Percentiles rank a stretch among this genome's conserved stretches.
Evolutionary conservation across 2,888 invertebrate genomes (phyloP).

Genomic region (Apotomis turbidana): DNA sequence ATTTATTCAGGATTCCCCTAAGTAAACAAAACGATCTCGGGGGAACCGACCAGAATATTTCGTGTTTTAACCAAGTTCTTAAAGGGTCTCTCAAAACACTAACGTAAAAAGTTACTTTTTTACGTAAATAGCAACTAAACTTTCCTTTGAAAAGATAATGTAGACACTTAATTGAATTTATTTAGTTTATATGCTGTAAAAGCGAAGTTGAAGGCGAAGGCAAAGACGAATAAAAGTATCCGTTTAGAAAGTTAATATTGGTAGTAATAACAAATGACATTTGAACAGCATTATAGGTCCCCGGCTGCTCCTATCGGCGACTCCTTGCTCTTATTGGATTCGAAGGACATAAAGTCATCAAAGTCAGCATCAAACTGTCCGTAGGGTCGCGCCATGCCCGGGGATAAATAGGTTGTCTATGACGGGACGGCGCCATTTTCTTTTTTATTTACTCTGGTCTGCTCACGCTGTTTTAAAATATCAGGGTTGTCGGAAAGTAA

Average conservation of each 20-base stretch:
- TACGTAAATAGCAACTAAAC: background rate
- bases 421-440: slow-evolving; percentile 37
- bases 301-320: slow-evolving; percentile 27
- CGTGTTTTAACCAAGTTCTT: slow-evolving; percentile 29
- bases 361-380: slow-evolving; percentile 47
- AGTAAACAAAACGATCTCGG: slow-evolving; percentile 37
- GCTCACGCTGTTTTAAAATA: slow-evolving; percentile 20
- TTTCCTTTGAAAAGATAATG: background rate
- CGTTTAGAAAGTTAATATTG: slow-evolving; percentile 23
- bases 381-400: slow-evolving; percentile 42
- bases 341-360: slow-evolving; percentile 49
- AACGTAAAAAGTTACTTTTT: slow-evolving; percentile 7
- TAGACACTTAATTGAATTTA: background rate
- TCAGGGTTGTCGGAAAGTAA: slow-evolving; percentile 6
- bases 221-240: background rate
- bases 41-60: slow-evolving; percentile 30
- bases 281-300: slow-evolving; percentile 30
- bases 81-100: slow-evolving; percentile 14
- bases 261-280: slow-evolving; percentile 32
- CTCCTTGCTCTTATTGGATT: slow-evolving; percentile 43
- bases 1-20: slow-evolving; percentile 39
- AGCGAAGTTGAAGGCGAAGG: background rate
- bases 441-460: slow-evolving; percentile 31
- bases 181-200: background rate
- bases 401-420: slow-evolving; percentile 46